These are phyloP conservation scores for Venustoraphidia nigricollis DNA, from an alignment of 2,888 invertebrate genomes.

Conservation along the genomic window DNA sequence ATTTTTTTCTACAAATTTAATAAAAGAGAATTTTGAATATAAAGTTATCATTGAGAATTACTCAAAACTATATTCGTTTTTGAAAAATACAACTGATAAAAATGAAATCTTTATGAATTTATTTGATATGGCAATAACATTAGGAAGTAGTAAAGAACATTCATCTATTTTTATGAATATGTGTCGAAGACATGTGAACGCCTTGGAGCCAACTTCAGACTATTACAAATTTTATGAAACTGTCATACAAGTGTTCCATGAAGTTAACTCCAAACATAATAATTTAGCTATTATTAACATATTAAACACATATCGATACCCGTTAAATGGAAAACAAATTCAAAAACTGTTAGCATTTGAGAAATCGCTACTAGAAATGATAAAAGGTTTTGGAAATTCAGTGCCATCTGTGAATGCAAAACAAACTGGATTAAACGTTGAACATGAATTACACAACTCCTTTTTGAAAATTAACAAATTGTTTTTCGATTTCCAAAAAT, in stretches of 20 bases:
- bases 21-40: slow-evolving; percentile 17
- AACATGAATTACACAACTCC: slow-evolving; percentile 27
- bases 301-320: slow-evolving; percentile 17
- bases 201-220: slow-evolving; percentile 13
- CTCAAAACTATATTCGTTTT: slow-evolving; percentile 18
- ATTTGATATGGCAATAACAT: slow-evolving; percentile 21
- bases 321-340: slow-evolving; percentile 16
- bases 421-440: slow-evolving; percentile 20
- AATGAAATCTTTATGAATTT: slow-evolving; percentile 27
- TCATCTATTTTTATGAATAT: slow-evolving; percentile 18
- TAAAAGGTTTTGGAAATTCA: slow-evolving; percentile 21
- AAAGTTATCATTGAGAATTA: slow-evolving; percentile 19
- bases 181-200: slow-evolving; percentile 14
- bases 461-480: slow-evolving; percentile 14
- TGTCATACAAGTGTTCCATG: slow-evolving; percentile 16
- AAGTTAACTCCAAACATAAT: slow-evolving; percentile 12
- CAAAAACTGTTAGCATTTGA: slow-evolving; percentile 9
- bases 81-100: slow-evolving; percentile 21
- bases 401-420: slow-evolving; percentile 22
- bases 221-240: slow-evolving; percentile 19
- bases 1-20: slow-evolving; percentile 28
- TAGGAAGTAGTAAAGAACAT: slow-evolving; percentile 18
- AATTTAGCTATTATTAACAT: slow-evolving; percentile 17
- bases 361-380: background rate
- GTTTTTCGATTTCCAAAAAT: slow-evolving; percentile 17